Percentiles rank a stretch among this genome's conserved stretches.
Conservation (phyloP, 2,888 invertebrate genomes). For the Drosophila algonquin region DNA sequence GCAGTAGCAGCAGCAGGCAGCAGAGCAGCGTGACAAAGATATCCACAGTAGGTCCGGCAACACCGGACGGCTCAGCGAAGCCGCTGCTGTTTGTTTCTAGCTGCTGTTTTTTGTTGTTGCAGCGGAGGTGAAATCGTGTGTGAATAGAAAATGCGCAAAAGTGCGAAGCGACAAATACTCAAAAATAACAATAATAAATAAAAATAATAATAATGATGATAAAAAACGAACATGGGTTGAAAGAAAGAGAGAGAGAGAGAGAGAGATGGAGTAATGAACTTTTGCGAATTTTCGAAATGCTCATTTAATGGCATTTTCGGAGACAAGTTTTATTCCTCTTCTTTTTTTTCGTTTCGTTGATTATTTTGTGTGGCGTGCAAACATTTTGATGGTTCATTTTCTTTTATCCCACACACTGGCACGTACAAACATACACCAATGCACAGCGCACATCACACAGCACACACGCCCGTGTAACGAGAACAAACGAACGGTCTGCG, state of each 20-base stretch:
- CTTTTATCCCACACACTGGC: slow-evolving; percentile 23
- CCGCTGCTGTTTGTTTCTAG: slow-evolving; percentile 23
- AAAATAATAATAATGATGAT: slow-evolving; percentile 52
- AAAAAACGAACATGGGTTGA: slow-evolving; percentile 34
- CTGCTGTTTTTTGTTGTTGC: slow-evolving; percentile 37
- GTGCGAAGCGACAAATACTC: slow-evolving; percentile 41
- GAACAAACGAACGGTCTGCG: slow-evolving; percentile 46
- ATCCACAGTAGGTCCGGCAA: slow-evolving; percentile 57
- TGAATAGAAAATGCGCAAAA: slow-evolving; percentile 57
- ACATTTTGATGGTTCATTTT: slow-evolving; percentile 48
- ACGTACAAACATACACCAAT: slow-evolving; percentile 13
- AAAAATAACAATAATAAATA: slow-evolving; percentile 45
- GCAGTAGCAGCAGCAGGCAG: slow-evolving; percentile 18
- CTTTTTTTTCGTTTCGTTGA: slow-evolving; percentile 9
- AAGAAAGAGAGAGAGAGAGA: background rate
- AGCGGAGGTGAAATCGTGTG: slow-evolving; percentile 61
- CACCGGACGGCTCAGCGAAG: slow-evolving; percentile 30
- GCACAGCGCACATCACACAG: background rate
- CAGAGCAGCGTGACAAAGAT: slow-evolving; percentile 52
- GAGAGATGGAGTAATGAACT: slow-evolving; percentile 54
- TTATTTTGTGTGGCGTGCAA: slow-evolving; percentile 31
- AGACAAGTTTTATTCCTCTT: slow-evolving; percentile 13
- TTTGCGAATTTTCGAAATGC: slow-evolving; percentile 6
- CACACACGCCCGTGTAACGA: slow-evolving; percentile 49
- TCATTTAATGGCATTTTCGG: slow-evolving; percentile 15